Evolutionary conservation across 1,140 invertebrate genomes (phyloP).

Genomic region (Teleogryllus occipitalis): DNA sequence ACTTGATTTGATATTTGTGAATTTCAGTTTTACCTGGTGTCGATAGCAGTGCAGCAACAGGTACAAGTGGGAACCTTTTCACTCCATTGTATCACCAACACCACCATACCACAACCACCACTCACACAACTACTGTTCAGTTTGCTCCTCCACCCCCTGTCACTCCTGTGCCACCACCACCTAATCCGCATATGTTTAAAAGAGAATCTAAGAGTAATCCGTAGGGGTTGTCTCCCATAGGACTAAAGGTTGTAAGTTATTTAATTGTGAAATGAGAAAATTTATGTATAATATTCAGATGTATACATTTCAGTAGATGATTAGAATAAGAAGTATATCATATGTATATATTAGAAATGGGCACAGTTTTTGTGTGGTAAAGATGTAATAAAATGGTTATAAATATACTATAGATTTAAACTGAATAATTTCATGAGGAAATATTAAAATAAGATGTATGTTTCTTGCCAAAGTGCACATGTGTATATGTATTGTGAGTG

Average conservation of each 20-base stretch:
- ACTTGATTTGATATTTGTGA: background rate
- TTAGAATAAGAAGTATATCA: background rate
- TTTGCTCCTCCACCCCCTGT: constrained; percentile 9
- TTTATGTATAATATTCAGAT: background rate
- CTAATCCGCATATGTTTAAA: background rate
- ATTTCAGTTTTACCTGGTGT: background rate
- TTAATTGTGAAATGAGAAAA: background rate
- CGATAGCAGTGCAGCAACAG: background rate
- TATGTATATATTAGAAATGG: background rate
- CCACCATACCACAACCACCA: constrained; percentile 14
- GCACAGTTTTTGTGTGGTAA: background rate
- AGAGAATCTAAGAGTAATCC: background rate
- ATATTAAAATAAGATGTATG: background rate
- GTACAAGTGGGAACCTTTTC: background rate
- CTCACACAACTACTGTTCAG: constrained; percentile 11
- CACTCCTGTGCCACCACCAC: background rate
- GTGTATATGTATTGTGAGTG: background rate
- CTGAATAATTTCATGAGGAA: background rate
- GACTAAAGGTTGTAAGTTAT: background rate
- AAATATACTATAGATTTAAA: background rate
- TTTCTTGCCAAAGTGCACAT: background rate
- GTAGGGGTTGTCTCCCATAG: background rate
- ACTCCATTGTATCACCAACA: constrained; percentile 12
- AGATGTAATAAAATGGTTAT: background rate
- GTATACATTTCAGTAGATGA: background rate